A percentile compares a stretch with the other conserved stretches of the same genome.
Conservation (phyloP, 2,797 vertebrate species). For the Gymnocypris eckloni region DNA sequence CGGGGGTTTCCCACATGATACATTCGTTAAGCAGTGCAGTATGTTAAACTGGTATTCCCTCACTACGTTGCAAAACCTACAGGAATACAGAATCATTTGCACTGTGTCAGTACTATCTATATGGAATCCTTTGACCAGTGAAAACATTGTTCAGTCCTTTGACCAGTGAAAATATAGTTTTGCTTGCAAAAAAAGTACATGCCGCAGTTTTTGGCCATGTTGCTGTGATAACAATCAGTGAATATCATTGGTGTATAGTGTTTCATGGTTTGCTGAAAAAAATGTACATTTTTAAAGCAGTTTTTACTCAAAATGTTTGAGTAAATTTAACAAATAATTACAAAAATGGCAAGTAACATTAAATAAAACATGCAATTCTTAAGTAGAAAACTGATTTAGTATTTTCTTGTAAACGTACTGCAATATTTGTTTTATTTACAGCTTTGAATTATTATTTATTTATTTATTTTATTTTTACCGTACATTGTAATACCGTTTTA, state of each 20-base stretch:
- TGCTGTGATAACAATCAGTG: not conserved
- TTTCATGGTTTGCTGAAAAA: too few species aligned
- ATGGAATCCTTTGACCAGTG: not conserved
- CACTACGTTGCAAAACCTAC: not conserved
- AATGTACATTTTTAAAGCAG: not conserved
- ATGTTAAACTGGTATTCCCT: slow-evolving; percentile 24
- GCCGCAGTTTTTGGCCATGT: not conserved
- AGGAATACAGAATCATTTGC: not conserved
- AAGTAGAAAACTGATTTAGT: too few species aligned
- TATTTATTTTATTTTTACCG: too few species aligned
- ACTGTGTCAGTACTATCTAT: not conserved
- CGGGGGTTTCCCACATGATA: slow-evolving; percentile 47
- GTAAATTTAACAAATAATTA: not conserved
- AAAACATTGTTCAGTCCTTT: not conserved
- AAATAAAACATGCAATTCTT: too few species aligned
- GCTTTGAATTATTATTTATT: too few species aligned
- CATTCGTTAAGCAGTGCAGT: slow-evolving; percentile 41
- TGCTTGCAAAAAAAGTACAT: not conserved
- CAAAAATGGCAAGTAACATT: not conserved
- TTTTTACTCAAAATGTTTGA: not conserved
- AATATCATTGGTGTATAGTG: not conserved
- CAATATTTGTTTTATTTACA: too few species aligned
- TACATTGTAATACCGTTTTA: too few species aligned
- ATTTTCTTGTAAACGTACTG: too few species aligned
- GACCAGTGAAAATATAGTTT: not conserved